phyloP scores from a whole-genome alignment of 2,113 vertebrate species.

The Callaeas wilsoni region DNA sequence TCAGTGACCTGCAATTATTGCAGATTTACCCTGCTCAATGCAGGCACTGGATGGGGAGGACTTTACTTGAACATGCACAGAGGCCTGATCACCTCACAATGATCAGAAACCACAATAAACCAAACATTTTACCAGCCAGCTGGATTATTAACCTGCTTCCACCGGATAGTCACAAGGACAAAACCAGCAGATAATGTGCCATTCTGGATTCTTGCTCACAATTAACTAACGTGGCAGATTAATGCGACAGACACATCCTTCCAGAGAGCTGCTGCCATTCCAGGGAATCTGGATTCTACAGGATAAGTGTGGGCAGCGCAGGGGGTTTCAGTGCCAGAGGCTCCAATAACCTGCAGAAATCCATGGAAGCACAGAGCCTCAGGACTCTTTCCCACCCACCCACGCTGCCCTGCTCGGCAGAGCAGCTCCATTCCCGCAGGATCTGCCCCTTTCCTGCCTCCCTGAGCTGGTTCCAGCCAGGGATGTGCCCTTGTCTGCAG shows the following conservation, averaged over 20 bases:
- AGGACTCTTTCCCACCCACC: background rate
- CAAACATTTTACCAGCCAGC: background rate
- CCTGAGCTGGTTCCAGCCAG: too few relatives aligned
- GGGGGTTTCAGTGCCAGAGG: accelerated
- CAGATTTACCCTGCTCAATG: background rate
- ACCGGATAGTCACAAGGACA: background rate
- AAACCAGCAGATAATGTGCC: background rate
- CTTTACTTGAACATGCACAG: background rate
- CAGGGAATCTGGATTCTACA: background rate
- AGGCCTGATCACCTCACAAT: background rate
- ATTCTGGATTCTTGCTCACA: background rate
- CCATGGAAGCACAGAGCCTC: background rate
- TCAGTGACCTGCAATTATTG: background rate
- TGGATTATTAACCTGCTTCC: slow-evolving; percentile 1
- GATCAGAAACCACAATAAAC: background rate
- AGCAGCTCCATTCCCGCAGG: background rate
- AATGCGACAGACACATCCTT: background rate
- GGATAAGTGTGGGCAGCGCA: background rate
- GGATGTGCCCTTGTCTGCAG: background rate
- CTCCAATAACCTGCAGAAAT: background rate
- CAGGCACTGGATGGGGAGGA: background rate
- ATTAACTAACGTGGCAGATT: background rate
- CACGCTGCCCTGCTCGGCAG: background rate
- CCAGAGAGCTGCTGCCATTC: background rate
- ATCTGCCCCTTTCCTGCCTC: background rate